Conservation (phyloP, 2,888 invertebrate genomes). For the Heliconius aoede region DNA sequence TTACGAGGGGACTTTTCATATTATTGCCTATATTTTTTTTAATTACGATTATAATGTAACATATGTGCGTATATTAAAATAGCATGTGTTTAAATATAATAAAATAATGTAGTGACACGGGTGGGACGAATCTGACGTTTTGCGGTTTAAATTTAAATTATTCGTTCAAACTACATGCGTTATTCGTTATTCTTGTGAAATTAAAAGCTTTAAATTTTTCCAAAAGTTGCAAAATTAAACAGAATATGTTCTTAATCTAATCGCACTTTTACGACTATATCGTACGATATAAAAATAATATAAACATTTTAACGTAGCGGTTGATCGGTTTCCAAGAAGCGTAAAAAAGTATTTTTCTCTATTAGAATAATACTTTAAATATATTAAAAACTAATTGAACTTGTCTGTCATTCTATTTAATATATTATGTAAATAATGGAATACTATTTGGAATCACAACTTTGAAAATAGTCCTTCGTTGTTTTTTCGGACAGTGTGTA, state of each 20-base stretch:
- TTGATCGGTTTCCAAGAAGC: no score
- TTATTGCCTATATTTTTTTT: background rate
- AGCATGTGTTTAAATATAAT: background rate
- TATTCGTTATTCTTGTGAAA: background rate
- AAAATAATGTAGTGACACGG: background rate
- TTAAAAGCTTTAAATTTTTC: no score
- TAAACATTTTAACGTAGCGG: no score
- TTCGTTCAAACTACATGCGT: background rate
- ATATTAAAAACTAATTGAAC: no score
- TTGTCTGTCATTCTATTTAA: no score
- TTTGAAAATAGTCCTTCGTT: background rate
- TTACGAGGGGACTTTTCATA: conserved; percentile 56
- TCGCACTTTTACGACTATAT: no score
- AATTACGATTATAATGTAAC: background rate
- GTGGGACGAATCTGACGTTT: background rate
- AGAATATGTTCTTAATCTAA: no score
- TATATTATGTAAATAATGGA: no score
- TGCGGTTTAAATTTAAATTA: background rate
- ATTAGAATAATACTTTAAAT: no score
- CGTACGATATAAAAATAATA: no score
- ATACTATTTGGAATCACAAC: background rate
- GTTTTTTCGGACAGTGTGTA: background rate
- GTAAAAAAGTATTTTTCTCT: no score
- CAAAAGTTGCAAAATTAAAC: no score
- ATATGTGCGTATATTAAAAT: background rate